Base-by-base conservation (phyloP, 2,888 invertebrate species). In the Tachystola acroxantha region DNA sequence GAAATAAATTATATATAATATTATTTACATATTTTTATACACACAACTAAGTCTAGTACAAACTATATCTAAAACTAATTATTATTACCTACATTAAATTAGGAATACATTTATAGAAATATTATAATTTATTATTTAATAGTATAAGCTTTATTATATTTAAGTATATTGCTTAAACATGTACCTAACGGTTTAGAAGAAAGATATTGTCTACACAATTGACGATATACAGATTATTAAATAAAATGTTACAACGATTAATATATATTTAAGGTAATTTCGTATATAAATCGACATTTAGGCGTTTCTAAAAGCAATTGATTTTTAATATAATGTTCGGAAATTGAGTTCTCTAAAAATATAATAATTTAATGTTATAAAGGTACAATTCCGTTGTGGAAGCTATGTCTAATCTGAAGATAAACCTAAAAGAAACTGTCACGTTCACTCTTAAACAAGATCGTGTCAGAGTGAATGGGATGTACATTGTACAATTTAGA, bases 201-300 rank as follows among this genome's bases (percentile, higher is more conserved):
- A 56, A 62, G 49, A 70, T 81, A 82, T 81, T 80, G 79, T 82
- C 80, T 76, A 79, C 60, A 64, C 76, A 81, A 81, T 81, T 81
- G 81, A 79, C 80, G 45, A 45, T 52, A 51, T 12, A 27, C 12
- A 27, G 27, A 25, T 11, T 24, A 27, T 7, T 2, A 10, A 27
- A 27, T 4, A 11, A n/a, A 11, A 10, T 6, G 24, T 24, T 24
- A n/a, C 25, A 9, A n/a, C 2, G n/a, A n/a, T 10, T 25, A 25
- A 10, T 16, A 16, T 16, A 16, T 16, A 16, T 16, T 16, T 16
- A 16, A 16, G 16, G 16, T 16, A 16, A 1, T 22, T 6, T 20
- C 4, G 20, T 20, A n/a, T 20, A 20, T 20, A 20, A 20, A 20
- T n/a, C 20, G 9, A 22, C 22, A n/a, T n/a, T n/a, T n/a, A 22